Evolutionary conservation across 2,113 vertebrate genomes (phyloP), one percentile per base, ranked within the genome.

Genomic region (Crotalus horridus): DNA sequence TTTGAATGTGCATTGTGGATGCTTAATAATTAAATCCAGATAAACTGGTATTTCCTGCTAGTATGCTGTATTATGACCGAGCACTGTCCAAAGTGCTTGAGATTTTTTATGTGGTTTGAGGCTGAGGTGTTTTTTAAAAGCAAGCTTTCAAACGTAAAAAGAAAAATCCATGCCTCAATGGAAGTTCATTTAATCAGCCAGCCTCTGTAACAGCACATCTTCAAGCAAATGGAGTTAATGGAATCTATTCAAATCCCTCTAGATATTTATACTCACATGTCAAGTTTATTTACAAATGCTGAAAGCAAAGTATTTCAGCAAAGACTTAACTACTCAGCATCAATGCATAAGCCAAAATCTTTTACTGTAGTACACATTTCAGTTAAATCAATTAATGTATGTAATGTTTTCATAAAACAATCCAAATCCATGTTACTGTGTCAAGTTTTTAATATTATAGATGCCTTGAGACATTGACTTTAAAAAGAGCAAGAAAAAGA

Each of bases 1-100:
- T 58, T 48, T 85, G n/a, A 91, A 93, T 17, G 86, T 58, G 69
- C 55, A 93, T 85, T 89, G 87, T 89, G n/a, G 24, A 61, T 87
- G 69, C 48, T 89, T 94, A 92, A 94, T 91, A 86, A 91, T 89
- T 89, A 91, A 92, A 74, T 86, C 87, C 74, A 48, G 90, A 64
- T 55, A 91, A 89, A 89, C 88, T 89, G 56, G 93, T 85, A 91
- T 91, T 91, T 93, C 90, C 90, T 64, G 90, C 87, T 91, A 43
- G 51, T 21, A 61, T 6, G n/a, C 51, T 90, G 21, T 54, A 90
- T 61, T 93, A 85, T 33, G n/a, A 87, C 1, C 13, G 3, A 90
- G 29, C 81, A 43, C 33, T 55, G n/a, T 85, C 90, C 55, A 46
- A 58, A 87, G 10, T 48, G 5, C 24, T 89, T 61, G 56, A 58